These are phyloP conservation scores for Tokudaia muenninki DNA, from an alignment of 2,797 vertebrate species.

Conservation along the genomic window DNA sequence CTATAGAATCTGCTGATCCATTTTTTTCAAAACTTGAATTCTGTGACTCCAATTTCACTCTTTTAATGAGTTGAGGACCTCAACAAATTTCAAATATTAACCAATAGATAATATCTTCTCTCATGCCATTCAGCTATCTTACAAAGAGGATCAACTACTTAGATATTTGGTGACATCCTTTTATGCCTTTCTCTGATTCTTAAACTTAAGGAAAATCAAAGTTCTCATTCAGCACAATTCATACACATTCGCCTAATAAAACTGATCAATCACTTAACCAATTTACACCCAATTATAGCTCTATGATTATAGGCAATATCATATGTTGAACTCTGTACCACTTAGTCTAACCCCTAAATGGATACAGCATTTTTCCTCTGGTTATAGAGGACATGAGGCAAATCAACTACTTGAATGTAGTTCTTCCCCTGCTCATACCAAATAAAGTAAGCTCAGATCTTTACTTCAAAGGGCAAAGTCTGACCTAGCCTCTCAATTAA, in stretches of 20 bases:
- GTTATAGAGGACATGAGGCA: background rate
- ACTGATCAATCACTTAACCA: background rate
- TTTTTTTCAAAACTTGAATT: background rate
- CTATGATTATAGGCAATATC: background rate
- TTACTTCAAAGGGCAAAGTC: background rate
- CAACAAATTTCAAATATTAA: conserved; percentile 14
- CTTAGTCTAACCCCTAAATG: background rate
- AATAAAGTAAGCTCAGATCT: background rate
- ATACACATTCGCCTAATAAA: background rate
- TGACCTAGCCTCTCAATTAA: background rate
- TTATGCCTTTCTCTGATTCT: background rate
- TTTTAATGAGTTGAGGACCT: conserved; percentile 6
- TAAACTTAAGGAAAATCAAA: conserved; percentile 3
- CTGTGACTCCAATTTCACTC: background rate
- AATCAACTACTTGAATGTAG: background rate
- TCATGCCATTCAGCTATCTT: background rate
- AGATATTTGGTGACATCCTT: background rate
- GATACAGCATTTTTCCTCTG: background rate
- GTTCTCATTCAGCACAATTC: background rate
- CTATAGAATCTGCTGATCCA: background rate
- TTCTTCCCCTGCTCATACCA: background rate
- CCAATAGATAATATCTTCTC: background rate
- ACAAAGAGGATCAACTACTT: background rate
- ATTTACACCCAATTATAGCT: background rate
- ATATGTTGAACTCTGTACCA: background rate